phyloP scores from a whole-genome alignment of 2,113 vertebrate genomes.

The Ammodramus savannarum region DNA sequence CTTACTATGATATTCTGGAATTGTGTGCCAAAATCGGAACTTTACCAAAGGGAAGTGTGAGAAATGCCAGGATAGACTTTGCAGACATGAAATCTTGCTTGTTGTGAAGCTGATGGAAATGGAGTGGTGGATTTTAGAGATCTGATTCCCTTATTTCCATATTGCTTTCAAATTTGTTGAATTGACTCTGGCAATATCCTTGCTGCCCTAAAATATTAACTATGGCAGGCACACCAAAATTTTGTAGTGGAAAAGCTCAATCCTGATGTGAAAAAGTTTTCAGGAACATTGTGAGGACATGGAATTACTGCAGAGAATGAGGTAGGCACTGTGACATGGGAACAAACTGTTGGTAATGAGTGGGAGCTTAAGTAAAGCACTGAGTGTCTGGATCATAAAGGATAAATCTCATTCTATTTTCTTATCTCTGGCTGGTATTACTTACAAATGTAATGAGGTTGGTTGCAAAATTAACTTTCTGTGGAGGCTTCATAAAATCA shows the following conservation, averaged over 20 bases:
- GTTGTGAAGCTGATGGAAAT: not conserved
- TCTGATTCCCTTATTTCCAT: not conserved
- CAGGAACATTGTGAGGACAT: not conserved
- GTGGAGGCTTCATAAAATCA: conserved; percentile 57
- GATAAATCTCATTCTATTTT: conserved; percentile 1
- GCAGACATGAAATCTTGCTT: not conserved
- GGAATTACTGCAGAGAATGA: not conserved
- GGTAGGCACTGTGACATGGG: not conserved
- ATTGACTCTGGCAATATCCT: not conserved
- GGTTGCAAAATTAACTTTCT: conserved; percentile 65
- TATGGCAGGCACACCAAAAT: not conserved
- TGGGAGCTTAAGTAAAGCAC: not conserved
- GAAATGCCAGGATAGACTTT: not conserved
- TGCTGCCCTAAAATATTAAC: not conserved
- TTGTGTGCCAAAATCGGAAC: not conserved
- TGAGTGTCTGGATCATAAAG: not conserved
- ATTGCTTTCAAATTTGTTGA: not conserved
- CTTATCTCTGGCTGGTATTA: conserved; percentile 31
- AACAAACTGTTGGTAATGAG: not conserved
- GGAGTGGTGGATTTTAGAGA: not conserved
- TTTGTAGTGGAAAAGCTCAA: not conserved
- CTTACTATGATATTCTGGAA: not conserved
- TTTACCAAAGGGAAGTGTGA: not conserved
- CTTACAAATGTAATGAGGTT: conserved; percentile 54
- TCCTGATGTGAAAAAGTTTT: not conserved